Evolutionary conservation across 2,888 invertebrate species (phyloP), one percentile per base, ranked within the genome.

Genomic region (Stegana nigrithorax): DNA sequence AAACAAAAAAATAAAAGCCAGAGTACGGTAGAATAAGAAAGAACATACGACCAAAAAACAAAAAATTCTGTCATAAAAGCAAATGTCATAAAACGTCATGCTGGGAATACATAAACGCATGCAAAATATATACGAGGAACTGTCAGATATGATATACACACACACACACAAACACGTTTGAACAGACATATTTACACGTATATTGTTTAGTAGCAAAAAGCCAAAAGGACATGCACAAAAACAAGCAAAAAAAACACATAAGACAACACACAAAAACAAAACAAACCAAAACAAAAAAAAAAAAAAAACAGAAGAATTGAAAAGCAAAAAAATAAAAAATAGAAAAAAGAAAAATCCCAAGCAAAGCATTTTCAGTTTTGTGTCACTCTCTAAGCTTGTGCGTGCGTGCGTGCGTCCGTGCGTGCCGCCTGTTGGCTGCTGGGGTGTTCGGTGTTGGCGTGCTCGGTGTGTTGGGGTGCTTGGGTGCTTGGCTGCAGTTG

Each of bases 1-100:
- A 17, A 10, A 25, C 25, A 47, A 6, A 47, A 10, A 23, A 12
- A 47, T 6, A 25, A 10, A 47, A 2, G n/a, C 4, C 3, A n/a
- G 21, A 26, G 50, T 62, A 60, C 64, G 67, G 62, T 67, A 68
- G 66, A 62, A 67, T 53, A 62, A 61, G 63, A 63, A 63, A 63
- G 42, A 57, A 56, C 59, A 59, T 36, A 62, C 57, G 58, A 27
- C 65, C 69, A 69, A 55, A 55, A 19, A 32, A 55, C 32, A 32
- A 36, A n/a, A 29, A 50, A 50, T 75, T 70, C 73, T 73, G 78
- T 70, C 75, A 74, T 75, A 75, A 75, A 75, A 72, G 78, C 68
- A 73, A 73, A 75, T 78, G 75, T 75, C 75, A 75, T 78, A 78
- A 75, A 78, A 67, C 63, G 68, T 73, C 73, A 65, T 67, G 69